Evolutionary conservation across 2,113 vertebrate genomes (phyloP).

Genomic region (Carlito syrichta): DNA sequence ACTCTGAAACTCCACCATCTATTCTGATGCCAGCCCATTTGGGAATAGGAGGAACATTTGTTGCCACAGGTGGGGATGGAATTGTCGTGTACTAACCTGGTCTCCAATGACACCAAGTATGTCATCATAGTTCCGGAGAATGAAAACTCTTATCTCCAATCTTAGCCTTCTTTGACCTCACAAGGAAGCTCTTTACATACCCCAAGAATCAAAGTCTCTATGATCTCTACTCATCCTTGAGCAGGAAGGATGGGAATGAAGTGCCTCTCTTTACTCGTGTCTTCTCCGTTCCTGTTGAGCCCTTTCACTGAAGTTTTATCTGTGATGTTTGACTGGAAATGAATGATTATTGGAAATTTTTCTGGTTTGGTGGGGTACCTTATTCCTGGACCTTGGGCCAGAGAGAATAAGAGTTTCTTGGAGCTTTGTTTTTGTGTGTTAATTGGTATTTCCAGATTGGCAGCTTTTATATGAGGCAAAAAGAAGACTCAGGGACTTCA

Average conservation of each 20-base stretch:
- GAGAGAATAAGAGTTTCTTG: neutral
- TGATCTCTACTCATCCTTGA: neutral
- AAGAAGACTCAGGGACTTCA: too few species aligned
- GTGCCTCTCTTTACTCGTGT: too few species aligned
- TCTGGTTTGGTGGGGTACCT: neutral
- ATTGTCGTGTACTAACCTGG: fast-evolving
- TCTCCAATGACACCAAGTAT: neutral
- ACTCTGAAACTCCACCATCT: neutral
- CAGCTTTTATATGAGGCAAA: neutral
- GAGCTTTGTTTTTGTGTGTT: neutral
- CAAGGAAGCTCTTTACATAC: neutral
- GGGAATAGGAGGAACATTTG: fast-evolving
- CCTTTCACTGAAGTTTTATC: too few species aligned
- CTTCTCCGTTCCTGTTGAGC: too few species aligned
- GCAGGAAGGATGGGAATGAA: neutral
- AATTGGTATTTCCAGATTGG: neutral
- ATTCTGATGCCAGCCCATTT: too few species aligned
- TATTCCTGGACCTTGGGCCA: neutral
- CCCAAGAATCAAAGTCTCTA: neutral
- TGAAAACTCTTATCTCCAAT: neutral
- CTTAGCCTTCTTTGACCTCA: neutral
- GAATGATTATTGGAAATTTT: neutral
- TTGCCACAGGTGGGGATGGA: neutral
- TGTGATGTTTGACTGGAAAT: neutral
- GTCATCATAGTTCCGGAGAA: neutral